Base-by-base conservation (phyloP, 2,888 invertebrate species). In the Aphrophora alni region DNA sequence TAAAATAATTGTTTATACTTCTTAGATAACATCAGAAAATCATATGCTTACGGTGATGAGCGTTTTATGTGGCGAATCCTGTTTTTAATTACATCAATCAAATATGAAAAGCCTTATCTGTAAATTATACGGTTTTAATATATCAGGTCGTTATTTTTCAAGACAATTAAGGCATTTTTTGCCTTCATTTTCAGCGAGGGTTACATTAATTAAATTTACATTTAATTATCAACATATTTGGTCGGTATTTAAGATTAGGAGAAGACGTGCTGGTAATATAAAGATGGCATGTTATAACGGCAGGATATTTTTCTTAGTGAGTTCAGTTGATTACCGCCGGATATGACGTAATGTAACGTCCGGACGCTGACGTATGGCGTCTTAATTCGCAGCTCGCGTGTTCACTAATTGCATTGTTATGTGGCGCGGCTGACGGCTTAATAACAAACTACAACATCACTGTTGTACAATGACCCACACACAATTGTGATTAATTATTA, bases 361-460 rank as follows among this genome's bases (percentile, higher is more conserved):
- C 59, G 59, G 59, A 59, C 59, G 59, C 59, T 21, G 79, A 33
- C 38, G 75, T 33, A 51, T 75, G 24, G 76, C 80, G 72, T 76
- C 80, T 76, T 80, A 76, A 80, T 80, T 80, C 80, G 72, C 80
- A 33, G 69, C 68, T 80, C 80, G 80, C 80, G 80, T 80, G 80
- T 59, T 21, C 59, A 26, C 76, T 80, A 75, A 72, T 76, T 33
- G 76, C 76, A 76, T 80, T 72, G 75, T 76, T 76, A 51, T 51
- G 75, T 51, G 28, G 59, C 72, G 71, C 71, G 69, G 71, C 72
- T 80, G 80, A 80, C 76, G 80, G 76, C 80, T 80, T 80, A 80
- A 80, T 80, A 80, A 76, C 59, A 27, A 59, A 59, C 78, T 38
- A 12, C 38, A 72, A 70, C 71, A 44, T 72, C 59, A 21, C 21